Evolutionary conservation across 2,888 invertebrate species (phyloP).

Genomic region (Tipula lateralis): DNA sequence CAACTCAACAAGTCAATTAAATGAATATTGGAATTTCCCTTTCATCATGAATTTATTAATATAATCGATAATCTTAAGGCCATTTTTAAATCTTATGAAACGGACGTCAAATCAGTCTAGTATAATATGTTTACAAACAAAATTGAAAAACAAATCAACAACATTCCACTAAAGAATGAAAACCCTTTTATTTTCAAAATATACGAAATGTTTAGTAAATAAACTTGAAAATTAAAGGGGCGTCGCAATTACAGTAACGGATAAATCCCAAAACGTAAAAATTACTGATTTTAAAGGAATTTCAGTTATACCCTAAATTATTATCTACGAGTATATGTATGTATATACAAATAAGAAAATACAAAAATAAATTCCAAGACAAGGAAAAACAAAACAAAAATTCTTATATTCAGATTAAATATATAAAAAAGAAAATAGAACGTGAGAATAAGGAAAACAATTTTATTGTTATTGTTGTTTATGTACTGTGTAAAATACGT

Average conservation of each 20-base stretch:
- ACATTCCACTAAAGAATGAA: not conserved
- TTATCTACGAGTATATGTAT: not conserved
- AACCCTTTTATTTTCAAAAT: not conserved
- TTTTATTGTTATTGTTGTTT: not conserved
- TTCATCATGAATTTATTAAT: too few relatives aligned
- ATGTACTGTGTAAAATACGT: not conserved
- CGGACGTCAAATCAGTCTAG: too few relatives aligned
- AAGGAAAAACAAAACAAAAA: not conserved
- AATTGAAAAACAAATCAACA: not conserved
- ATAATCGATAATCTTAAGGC: too few relatives aligned
- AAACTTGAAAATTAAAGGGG: slow-evolving; percentile 3
- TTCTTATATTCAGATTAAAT: not conserved
- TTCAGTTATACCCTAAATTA: not conserved
- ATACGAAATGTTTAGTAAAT: not conserved
- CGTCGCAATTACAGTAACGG: not conserved
- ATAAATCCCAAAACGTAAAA: not conserved
- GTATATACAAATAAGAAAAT: not conserved
- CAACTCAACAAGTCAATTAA: too few relatives aligned
- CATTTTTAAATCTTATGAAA: too few relatives aligned
- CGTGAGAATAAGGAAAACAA: slow-evolving; percentile 15
- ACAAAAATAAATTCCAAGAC: not conserved
- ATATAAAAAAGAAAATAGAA: not conserved
- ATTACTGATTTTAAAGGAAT: not conserved
- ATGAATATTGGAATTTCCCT: too few relatives aligned
- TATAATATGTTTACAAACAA: too few relatives aligned